Conservation (phyloP, 2,888 invertebrate species). For the Acanthosoma haemorrhoidale region DNA sequence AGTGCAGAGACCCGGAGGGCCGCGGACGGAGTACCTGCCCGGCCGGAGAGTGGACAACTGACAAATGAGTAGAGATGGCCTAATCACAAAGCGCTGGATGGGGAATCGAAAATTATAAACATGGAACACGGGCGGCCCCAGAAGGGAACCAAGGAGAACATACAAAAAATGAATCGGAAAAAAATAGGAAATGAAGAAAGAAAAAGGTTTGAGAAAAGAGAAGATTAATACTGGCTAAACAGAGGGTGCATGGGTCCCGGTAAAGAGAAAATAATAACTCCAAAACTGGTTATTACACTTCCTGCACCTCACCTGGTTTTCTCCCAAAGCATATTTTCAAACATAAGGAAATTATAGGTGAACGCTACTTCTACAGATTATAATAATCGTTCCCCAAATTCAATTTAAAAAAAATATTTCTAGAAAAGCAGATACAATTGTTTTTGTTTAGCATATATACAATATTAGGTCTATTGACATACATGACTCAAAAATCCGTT, state of each 20-base stretch:
- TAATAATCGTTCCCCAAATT: too few species aligned
- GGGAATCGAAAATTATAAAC: neutral
- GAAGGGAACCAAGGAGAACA: neutral
- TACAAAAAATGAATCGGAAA: slow-evolving; percentile 18
- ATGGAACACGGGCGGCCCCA: too few species aligned
- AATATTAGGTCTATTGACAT: too few species aligned
- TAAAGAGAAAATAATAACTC: slow-evolving; percentile 6
- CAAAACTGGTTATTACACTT: too few species aligned
- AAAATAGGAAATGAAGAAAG: neutral
- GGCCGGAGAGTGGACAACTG: neutral
- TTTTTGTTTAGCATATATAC: too few species aligned
- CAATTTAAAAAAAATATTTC: too few species aligned
- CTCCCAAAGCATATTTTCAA: too few species aligned
- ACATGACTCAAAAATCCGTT: too few species aligned
- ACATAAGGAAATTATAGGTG: too few species aligned
- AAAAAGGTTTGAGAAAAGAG: slow-evolving; percentile 2
- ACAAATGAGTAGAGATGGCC: slow-evolving; percentile 23
- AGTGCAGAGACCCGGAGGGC: neutral
- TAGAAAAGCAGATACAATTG: too few species aligned
- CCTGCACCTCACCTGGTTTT: too few species aligned
- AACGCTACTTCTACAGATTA: too few species aligned
- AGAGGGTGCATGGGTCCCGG: neutral
- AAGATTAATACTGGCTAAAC: slow-evolving; percentile 27
- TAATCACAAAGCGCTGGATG: slow-evolving; percentile 25
- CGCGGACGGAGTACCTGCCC: neutral